These are phyloP conservation scores for Lysandra coridon DNA, from an alignment of 2,888 invertebrate species.

Conservation along the genomic window DNA sequence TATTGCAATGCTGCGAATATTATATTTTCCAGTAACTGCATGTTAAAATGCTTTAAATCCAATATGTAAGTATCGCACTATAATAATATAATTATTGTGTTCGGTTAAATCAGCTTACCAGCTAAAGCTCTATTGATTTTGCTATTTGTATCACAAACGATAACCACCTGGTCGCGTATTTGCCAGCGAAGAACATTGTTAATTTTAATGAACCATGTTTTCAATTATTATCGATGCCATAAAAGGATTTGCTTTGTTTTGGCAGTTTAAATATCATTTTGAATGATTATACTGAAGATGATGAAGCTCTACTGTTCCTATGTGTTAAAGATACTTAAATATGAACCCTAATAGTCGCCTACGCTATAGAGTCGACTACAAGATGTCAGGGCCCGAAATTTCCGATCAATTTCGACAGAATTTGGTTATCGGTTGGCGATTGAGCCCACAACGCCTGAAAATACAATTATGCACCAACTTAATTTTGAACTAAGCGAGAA, in stretches of 20 bases:
- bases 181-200: neutral
- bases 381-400: conserved; percentile 36
- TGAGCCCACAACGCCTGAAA: conserved; percentile 65
- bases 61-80: neutral
- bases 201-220: conserved; percentile 13
- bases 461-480: conserved; percentile 60
- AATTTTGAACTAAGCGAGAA: conserved; percentile 49
- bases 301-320: neutral
- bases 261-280: neutral
- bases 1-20: neutral
- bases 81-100: neutral
- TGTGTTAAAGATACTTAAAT: neutral
- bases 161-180: conserved; percentile 3
- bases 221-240: neutral
- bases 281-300: neutral
- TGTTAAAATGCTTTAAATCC: neutral
- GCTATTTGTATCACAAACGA: conserved; percentile 1
- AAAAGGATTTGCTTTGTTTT: neutral
- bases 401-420: conserved; percentile 56
- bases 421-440: conserved; percentile 67
- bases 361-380: neutral
- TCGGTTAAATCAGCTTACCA: conserved; percentile 9
- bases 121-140: conserved; percentile 14
- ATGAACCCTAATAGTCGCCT: neutral
- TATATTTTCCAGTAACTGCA: neutral